phyloP scores from a whole-genome alignment of 2,888 invertebrate genomes.

The Syrphus vitripennis region DNA sequence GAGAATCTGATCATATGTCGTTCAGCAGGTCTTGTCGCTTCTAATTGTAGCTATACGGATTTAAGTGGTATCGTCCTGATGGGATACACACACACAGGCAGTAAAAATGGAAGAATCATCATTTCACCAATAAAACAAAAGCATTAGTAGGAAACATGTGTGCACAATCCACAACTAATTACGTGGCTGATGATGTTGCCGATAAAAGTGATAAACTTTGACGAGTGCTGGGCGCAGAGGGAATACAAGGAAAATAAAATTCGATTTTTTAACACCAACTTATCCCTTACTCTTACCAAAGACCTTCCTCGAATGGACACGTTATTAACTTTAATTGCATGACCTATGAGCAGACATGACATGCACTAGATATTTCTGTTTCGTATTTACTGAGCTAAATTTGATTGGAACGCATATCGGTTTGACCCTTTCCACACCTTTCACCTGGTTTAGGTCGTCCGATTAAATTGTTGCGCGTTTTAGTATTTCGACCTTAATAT shows the following conservation, averaged over 20 bases:
- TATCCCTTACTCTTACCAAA: constrained; percentile 12
- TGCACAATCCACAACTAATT: constrained; percentile 61
- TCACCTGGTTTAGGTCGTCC: constrained; percentile 25
- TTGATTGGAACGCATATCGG: constrained; percentile 21
- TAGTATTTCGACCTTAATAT: constrained; percentile 45
- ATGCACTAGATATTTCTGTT: constrained; percentile 17
- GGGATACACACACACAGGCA: constrained; percentile 16
- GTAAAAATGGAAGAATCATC: constrained; percentile 36
- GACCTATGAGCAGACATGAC: constrained; percentile 57
- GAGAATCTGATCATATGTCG: constrained; percentile 59
- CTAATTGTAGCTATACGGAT: constrained; percentile 23
- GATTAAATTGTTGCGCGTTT: constrained; percentile 62
- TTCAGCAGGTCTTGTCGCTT: constrained; percentile 29
- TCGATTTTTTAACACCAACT: constrained; percentile 63
- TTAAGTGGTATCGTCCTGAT: constrained; percentile 2
- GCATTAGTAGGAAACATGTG: constrained; percentile 53
- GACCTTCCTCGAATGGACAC: constrained; percentile 12
- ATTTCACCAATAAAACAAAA: constrained; percentile 54
- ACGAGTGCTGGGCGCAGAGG: constrained; percentile 9
- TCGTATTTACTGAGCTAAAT: constrained; percentile 3
- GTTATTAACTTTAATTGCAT: constrained; percentile 65
- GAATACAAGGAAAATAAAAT: constrained; percentile 10
- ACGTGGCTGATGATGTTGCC: constrained; percentile 57
- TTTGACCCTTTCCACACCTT: constrained; percentile 69
- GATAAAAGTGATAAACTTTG: constrained; percentile 55